Evolutionary conservation across 2,113 vertebrate genomes (phyloP).

Genomic region (Lichenostomus cassidix): DNA sequence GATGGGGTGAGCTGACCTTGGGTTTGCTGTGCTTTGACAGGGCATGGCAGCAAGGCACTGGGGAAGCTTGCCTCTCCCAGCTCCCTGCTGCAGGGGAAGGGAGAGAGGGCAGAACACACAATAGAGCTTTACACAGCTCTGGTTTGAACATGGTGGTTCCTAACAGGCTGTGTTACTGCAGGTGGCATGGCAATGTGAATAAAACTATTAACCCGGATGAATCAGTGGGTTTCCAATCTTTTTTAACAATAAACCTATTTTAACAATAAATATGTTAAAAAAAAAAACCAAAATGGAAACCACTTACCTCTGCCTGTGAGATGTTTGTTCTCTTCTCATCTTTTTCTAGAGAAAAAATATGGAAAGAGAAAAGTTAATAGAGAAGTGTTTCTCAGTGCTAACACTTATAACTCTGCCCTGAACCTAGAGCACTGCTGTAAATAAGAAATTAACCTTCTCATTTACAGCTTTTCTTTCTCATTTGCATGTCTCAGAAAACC

Average conservation of each 20-base stretch:
- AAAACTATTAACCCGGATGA: background rate
- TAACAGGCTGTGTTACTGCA: background rate
- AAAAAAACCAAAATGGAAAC: too few relatives aligned
- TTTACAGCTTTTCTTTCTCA: background rate
- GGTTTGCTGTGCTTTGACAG: background rate
- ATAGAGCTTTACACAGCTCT: background rate
- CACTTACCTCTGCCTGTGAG: conserved; percentile 81
- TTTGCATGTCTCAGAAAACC: background rate
- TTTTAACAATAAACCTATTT: background rate
- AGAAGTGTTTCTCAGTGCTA: background rate
- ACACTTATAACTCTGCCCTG: background rate
- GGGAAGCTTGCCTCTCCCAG: background rate
- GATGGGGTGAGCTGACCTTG: background rate
- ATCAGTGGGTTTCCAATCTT: background rate
- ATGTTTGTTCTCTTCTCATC: conserved; percentile 80
- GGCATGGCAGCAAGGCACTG: background rate
- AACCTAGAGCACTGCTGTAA: background rate
- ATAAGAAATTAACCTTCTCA: background rate
- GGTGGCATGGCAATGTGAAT: background rate
- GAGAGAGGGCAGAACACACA: background rate
- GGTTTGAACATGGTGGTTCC: background rate
- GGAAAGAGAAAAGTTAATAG: conserved; percentile 2
- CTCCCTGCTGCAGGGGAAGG: background rate
- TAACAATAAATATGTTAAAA: background rate
- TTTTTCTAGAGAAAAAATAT: conserved; percentile 74